These are phyloP conservation scores for Planococcus citri DNA, from an alignment of 1,140 invertebrate genomes.

Conservation along the genomic window DNA sequence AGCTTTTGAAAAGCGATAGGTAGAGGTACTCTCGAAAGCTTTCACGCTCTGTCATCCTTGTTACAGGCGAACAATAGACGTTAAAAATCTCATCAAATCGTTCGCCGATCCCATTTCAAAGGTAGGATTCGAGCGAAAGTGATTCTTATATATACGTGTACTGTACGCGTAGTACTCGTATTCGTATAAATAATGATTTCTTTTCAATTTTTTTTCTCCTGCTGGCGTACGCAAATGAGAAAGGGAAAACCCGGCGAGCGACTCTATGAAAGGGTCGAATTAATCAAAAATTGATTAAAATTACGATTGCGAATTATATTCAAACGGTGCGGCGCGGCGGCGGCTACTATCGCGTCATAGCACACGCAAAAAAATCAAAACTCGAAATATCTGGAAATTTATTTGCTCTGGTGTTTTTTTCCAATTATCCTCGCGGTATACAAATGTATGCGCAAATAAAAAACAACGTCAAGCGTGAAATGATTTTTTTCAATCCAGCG, in stretches of 20 bases:
- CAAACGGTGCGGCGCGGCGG: background rate
- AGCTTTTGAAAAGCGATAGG: too few species aligned
- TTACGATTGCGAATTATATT: background rate
- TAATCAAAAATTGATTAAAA: background rate
- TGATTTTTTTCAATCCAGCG: background rate
- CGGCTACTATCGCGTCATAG: too few species aligned
- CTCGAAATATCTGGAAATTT: background rate
- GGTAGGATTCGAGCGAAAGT: too few species aligned
- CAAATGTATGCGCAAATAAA: conserved; percentile 3
- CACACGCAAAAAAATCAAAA: background rate
- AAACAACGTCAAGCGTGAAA: conserved; percentile 2
- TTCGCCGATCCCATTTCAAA: too few species aligned
- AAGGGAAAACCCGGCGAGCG: background rate
- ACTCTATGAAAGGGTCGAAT: background rate
- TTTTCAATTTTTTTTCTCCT: background rate
- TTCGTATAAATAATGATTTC: background rate
- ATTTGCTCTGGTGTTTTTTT: background rate
- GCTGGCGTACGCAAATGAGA: background rate
- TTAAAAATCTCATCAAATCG: too few species aligned
- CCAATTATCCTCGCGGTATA: background rate
- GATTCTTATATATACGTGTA: too few species aligned
- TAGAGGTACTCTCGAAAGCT: too few species aligned
- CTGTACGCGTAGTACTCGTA: too few species aligned
- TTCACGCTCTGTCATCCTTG: too few species aligned
- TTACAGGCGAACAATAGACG: too few species aligned